Evolutionary conservation across 2,797 vertebrate species (phyloP), one percentile per base, ranked within the genome.

Genomic region (Pseudocheirus occidentalis): DNA sequence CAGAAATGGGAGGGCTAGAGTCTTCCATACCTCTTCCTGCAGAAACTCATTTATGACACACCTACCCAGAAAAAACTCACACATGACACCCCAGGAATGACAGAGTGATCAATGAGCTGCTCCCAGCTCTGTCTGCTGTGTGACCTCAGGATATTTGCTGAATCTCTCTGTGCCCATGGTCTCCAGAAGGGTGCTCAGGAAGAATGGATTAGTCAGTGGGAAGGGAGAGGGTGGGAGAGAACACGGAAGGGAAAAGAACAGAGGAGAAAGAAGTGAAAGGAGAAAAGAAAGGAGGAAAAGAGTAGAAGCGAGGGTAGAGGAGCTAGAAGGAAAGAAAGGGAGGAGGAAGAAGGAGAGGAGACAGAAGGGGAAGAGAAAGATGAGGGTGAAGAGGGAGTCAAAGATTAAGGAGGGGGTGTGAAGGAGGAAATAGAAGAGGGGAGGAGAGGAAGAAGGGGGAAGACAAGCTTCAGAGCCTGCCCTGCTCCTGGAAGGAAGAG

Each of bases 81-180:
- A 50, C 24, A 50, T 50, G 24, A 50, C 31, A 87, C 24, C 92
- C 50, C 56, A 94, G 50, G 24, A 57, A 53, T 62, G 66, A 92
- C 40, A 87, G 52, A 27, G 94, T 13, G 50, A 55, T 89, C 53
- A 87, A 46, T 87, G 73, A 93, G 92, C 73, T 92, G 73, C 66
- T 94, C 31, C 90, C 53, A 57, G 56, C 40, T 56, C 62, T 92
- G 52, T 6, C n/a, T 95, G 93, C 92, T 92, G 53, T 92, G 92
- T 93, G 93, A 93, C 11, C 46, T 40, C 55, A 57, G 90, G 56
- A 50, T 54, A 50, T 95, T 89, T 92, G 9, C 27, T 40, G 94
- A 92, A 93, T 66, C 73, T 92, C 56, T 96, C 94, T 96, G 94
- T 62, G 93, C 90, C 92, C 55, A 54, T 52, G 58, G 62, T n/a